phyloP scores from a whole-genome alignment of 92 coral and sea anemone genomes.

The Porites rus region DNA sequence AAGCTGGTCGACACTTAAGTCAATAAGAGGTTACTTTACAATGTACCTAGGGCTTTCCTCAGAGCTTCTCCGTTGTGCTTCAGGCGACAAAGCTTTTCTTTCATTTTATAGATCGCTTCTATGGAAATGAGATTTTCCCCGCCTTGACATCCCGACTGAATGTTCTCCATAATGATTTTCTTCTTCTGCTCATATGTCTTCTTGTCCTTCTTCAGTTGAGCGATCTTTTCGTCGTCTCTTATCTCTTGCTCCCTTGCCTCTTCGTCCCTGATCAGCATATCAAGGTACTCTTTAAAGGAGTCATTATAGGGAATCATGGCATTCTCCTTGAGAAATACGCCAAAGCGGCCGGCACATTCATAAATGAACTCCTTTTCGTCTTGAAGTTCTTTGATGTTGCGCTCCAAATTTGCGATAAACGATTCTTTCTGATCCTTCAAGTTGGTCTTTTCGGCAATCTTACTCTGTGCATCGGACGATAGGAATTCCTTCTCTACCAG shows the following conservation, averaged over 20 bases:
- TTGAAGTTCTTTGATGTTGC: background rate
- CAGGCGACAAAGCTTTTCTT: conserved; percentile 22
- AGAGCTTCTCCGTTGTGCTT: background rate
- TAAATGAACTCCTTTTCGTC: conserved; percentile 12
- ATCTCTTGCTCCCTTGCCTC: conserved; percentile 5
- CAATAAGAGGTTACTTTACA: background rate
- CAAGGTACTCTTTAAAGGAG: conserved; percentile 30
- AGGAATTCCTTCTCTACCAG: conserved; percentile 26
- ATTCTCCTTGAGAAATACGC: conserved; percentile 35
- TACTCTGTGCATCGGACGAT: background rate
- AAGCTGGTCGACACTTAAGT: no score
- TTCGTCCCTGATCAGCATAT: conserved; percentile 41
- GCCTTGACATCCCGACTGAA: background rate
- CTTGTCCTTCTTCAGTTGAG: conserved; percentile 20
- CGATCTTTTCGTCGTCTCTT: conserved; percentile 44
- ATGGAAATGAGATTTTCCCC: conserved; percentile 7
- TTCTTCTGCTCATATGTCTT: conserved; percentile 18
- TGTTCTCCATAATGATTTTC: conserved; percentile 7
- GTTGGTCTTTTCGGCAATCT: background rate
- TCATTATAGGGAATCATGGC: conserved; percentile 41
- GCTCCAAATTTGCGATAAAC: conserved; percentile 2
- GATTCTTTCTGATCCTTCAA: background rate
- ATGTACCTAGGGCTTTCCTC: background rate
- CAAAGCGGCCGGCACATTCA: conserved; percentile 14
- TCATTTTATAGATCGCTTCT: conserved; percentile 24